Evolutionary conservation across 1,140 invertebrate genomes (phyloP).

Genomic region (Saccostrea glomerata): DNA sequence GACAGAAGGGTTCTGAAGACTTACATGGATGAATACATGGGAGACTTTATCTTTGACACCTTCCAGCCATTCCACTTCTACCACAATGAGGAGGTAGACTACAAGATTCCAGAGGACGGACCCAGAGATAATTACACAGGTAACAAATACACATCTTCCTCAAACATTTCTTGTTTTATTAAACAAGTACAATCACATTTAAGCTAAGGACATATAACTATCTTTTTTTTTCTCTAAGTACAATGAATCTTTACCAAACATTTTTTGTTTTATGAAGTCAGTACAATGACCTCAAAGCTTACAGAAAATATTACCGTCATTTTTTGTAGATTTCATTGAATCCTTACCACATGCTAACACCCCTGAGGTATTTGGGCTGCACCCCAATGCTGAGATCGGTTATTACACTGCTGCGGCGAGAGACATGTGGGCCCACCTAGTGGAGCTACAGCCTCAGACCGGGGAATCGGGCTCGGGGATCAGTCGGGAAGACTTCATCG

Average conservation of each 20-base stretch:
- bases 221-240: no score
- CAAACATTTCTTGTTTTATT: no score
- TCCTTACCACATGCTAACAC: constrained; percentile 77
- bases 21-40: constrained; percentile 96
- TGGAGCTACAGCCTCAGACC: constrained; percentile 92
- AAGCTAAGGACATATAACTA: no score
- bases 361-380: constrained; percentile 79
- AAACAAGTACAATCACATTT: no score
- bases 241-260: no score
- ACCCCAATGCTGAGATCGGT: constrained; percentile 80
- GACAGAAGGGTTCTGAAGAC: constrained; percentile 90
- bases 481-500: constrained; percentile 85
- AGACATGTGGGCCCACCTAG: constrained; percentile 90
- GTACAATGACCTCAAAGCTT: no score
- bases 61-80: constrained; percentile 95
- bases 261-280: no score
- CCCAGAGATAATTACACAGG: constrained; percentile 81
- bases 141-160: constrained; percentile 52
- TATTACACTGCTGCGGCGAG: constrained; percentile 89
- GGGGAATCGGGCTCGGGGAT: constrained; percentile 74
- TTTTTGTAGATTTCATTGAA: constrained; percentile 77
- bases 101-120: constrained; percentile 86
- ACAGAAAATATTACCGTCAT: no score
- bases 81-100: constrained; percentile 86
- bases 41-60: constrained; percentile 93